phyloP scores from a whole-genome alignment of 2,888 invertebrate species.

The Blomia tropicalis region DNA sequence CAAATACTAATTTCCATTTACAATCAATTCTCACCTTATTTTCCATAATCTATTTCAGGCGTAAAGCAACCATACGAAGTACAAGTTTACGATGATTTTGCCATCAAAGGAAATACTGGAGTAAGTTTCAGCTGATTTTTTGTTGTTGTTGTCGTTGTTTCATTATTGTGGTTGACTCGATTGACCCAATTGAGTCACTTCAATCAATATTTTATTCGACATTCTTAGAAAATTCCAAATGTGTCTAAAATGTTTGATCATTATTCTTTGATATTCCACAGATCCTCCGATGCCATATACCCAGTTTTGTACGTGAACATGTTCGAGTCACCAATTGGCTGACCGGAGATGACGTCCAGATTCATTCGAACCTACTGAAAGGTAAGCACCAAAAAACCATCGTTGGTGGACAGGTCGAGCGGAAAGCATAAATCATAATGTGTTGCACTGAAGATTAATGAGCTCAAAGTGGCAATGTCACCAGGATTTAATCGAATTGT shows the following conservation, averaged over 20 bases:
- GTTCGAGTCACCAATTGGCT: slow-evolving; percentile 79
- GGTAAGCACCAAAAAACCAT: too few species aligned
- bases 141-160: not conserved
- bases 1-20: too few species aligned
- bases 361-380: slow-evolving; percentile 28
- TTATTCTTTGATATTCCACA: too few species aligned
- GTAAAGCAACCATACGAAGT: slow-evolving; percentile 36
- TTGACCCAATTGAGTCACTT: too few species aligned
- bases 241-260: not conserved
- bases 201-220: not conserved
- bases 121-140: slow-evolving; percentile 29
- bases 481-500: too few species aligned
- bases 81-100: slow-evolving; percentile 37
- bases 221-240: not conserved
- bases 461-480: too few species aligned
- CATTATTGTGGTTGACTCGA: not conserved
- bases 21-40: too few species aligned
- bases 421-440: too few species aligned
- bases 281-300: slow-evolving; percentile 54
- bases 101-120: slow-evolving; percentile 38
- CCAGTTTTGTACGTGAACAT: slow-evolving; percentile 69
- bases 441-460: too few species aligned
- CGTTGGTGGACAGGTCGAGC: too few species aligned
- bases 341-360: slow-evolving; percentile 39
- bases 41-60: slow-evolving; percentile 31